Evolutionary conservation across 2,888 invertebrate genomes (phyloP).

Genomic region (Heterodera filipjevi): DNA sequence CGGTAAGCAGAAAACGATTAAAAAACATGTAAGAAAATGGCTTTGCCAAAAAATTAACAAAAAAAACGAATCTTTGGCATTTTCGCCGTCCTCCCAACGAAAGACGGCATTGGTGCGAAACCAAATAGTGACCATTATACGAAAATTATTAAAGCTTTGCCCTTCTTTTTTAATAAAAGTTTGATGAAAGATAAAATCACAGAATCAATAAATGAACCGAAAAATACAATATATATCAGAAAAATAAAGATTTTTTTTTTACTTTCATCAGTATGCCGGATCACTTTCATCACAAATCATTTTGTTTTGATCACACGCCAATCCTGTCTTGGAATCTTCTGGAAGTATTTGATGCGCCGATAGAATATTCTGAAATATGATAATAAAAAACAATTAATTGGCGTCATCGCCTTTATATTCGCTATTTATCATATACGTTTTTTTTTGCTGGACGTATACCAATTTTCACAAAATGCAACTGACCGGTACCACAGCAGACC

Average conservation of each 20-base stretch:
- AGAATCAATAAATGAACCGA: not conserved
- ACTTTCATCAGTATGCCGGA: not conserved
- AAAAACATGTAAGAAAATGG: not conserved
- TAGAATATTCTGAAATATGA: constrained; percentile 52
- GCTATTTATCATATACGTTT: no score
- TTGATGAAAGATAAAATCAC: not conserved
- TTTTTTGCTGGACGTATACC: not conserved
- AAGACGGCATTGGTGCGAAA: not conserved
- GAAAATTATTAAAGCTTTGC: not conserved
- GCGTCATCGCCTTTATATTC: no score
- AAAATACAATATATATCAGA: not conserved
- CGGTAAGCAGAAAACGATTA: not conserved
- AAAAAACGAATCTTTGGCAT: not conserved
- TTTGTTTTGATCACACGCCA: constrained; percentile 58
- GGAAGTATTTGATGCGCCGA: constrained; percentile 57
- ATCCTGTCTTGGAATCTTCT: constrained; percentile 61
- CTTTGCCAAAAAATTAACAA: not conserved
- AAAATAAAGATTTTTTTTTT: not conserved
- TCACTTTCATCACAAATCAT: not conserved
- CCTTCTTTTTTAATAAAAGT: not conserved
- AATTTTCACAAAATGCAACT: constrained; percentile 23
- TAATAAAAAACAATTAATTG: not conserved
- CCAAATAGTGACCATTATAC: not conserved
- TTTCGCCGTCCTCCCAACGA: not conserved
- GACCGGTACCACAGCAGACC: constrained; percentile 58